Base-by-base conservation (phyloP, 2,888 invertebrate species). In the Eupithecia pulchellata region DNA sequence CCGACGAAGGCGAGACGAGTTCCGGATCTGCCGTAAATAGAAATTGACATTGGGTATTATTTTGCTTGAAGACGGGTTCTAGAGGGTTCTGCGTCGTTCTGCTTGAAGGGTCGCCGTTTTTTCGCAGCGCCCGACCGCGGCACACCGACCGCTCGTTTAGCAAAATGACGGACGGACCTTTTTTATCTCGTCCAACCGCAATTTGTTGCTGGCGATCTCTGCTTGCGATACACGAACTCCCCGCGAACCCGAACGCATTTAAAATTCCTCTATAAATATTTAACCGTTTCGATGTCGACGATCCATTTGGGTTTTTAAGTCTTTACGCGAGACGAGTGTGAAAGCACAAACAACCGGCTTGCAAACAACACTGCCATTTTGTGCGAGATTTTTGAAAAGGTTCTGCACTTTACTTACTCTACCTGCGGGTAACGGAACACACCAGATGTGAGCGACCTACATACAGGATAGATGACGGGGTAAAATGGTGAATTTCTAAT, bases 161-260 rank as follows among this genome's bases (percentile, higher is more conserved):
- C 89, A 89, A 91, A 93, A 93, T 92, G 92, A 92, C 91, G 91
- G 88, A 91, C 91, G 89, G 88, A 91, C 93, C 93, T 91, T 93
- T 93, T 93, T 93, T 93, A 92, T 92, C 92, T 92, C 84, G 84
- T 79, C 87, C 88, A 88, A 91, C 93, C 91, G 92, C 93, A 93
- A 93, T 93, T 93, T 91, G 92, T 90, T 89, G 88, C 87, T 84
- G 82, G 86, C 91, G 91, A 91, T 92, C 89, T 88, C 84, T 84
- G 83, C 85, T 84, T 79, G 89, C 90, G 92, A 93, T 92, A 91
- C 89, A 90, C 83, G 82, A 80, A 80, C 82, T 81, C 80, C 79
- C 79, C 83, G 78, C 82, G 79, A 79, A 83, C 84, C 83, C 84
- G 83, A 86, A 84, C 82, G 86, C 87, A 87, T 90, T 90, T 89